Percentiles rank a stretch among this genome's conserved stretches.
Conservation (phyloP, 2,113 vertebrate genomes). For the Chaetodon trifascialis region DNA sequence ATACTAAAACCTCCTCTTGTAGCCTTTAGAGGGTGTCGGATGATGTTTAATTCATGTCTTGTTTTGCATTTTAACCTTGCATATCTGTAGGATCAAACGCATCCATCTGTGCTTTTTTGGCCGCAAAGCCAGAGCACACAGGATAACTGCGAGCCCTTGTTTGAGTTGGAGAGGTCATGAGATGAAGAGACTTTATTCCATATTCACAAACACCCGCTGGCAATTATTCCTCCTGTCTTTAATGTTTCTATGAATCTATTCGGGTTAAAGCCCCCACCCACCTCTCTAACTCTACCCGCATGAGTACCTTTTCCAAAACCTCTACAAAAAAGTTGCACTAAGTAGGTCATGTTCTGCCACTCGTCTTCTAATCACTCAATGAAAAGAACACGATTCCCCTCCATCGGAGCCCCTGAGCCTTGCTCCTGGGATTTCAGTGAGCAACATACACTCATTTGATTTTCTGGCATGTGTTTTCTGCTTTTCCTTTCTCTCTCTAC, state of each 20-base stretch:
- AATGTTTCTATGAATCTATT: slow-evolving; percentile 64
- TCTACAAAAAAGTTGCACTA: slow-evolving; percentile 77
- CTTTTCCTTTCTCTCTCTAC: slow-evolving; percentile 52
- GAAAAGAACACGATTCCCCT: slow-evolving; percentile 76
- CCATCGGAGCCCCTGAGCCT: slow-evolving; percentile 72
- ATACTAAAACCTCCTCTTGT: slow-evolving; percentile 56
- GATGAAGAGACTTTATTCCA: slow-evolving; percentile 54
- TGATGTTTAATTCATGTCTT: slow-evolving; percentile 76
- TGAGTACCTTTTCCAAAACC: slow-evolving; percentile 61
- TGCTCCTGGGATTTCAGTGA: slow-evolving; percentile 79
- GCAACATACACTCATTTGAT: slow-evolving; percentile 80
- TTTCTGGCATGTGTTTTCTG: slow-evolving; percentile 75
- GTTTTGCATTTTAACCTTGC: slow-evolving; percentile 70
- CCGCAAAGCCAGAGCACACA: slow-evolving; percentile 35
- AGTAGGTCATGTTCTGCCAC: slow-evolving; percentile 86
- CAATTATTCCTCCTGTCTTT: slow-evolving; percentile 64
- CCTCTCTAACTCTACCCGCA: slow-evolving; percentile 39
- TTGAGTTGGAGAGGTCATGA: slow-evolving; percentile 64
- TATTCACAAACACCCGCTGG: slow-evolving; percentile 58
- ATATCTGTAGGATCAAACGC: slow-evolving; percentile 57
- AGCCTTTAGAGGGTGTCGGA: slow-evolving; percentile 49
- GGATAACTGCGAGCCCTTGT: slow-evolving; percentile 45
- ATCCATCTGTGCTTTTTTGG: slow-evolving; percentile 48
- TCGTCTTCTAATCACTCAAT: slow-evolving; percentile 83
- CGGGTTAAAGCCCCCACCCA: slow-evolving; percentile 55